Base-by-base conservation (phyloP, 1,140 invertebrate species). In the Eubasilissa regina region DNA sequence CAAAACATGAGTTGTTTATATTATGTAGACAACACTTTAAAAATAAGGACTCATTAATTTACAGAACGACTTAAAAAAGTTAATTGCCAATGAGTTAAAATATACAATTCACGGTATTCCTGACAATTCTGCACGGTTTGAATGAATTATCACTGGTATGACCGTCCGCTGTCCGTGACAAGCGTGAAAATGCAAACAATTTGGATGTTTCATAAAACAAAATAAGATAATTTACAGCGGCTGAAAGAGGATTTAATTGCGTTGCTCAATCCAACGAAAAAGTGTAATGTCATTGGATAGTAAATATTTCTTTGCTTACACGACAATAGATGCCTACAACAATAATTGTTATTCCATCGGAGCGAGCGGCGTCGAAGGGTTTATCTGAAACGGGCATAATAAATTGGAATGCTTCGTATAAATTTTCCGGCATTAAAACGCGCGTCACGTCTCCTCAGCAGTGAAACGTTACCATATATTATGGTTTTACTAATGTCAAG, bases 361-460 rank as follows among this genome's bases (percentile, higher is more conserved):
- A 64, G 60, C 25, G 35, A 4, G 21, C 60, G 19, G 35, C 60
- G n/a, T 25, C n/a, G 60, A 64, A 64, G 60, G 60, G 60, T 64
- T 62, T 17, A n/a, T 64, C 60, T 64, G 60, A 64, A 11, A 25
- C 35, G 9, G 35, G 19, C 60, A 44, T 64, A 25, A 35, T 64
- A 35, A 62, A 64, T 64, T 13, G 35, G 19, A n/a, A 35, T 64
- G 19, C 60, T 64, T n/a, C 21, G 60, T 64, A 64, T 64, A 64
- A 64, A 64, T 64, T 25, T 9, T n/a, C 35, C 3, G 10, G n/a
- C 25, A 64, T 64, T 64, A 64, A 64, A 43, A 64, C 21, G 19
- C 35, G 60, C 10, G 13, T 64, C 60, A 64, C 60, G 60, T 64
- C 35, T 64, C 4, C 12, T 43, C 25, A 13, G 60, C 48, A 64